Base-by-base conservation (phyloP, 2,113 vertebrate genomes). In the Embiotoca jacksoni region DNA sequence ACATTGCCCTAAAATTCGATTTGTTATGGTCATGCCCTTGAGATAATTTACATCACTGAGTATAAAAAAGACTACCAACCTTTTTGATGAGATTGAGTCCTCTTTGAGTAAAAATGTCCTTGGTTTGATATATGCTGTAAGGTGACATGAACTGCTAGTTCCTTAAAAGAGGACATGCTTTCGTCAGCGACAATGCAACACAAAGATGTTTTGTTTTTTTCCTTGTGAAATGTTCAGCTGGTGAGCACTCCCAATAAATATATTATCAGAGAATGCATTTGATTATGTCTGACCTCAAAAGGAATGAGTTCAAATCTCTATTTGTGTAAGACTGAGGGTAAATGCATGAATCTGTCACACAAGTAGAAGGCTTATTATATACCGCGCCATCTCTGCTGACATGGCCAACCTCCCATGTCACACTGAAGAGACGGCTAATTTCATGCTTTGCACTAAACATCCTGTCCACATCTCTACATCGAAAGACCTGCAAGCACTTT, bases 401-500 rank as follows among this genome's bases (percentile, higher is more conserved):
- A 46, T 55, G 62, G 57, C 33, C 32, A 50, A 52, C 71, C 30
- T 62, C 32, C 30, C 35, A 11, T 63, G 41, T 72, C 58, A 47
- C 44, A 55, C 9, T 67, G 55, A 15, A 36, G 37, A 60, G 70
- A 53, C 36, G 37, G 68, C 35, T 71, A 31, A 91, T 87, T 80
- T 80, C 44, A 87, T 62, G 52, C 47, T 41, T 72, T 46, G 52
- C 23, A 36, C 15, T 3, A 5, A 65, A 70, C 78, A 30, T 54
- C 44, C 50, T 52, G 39, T 50, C 46, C 61, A 56, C 54, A 63
- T 80, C 14, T 31, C 11, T 37, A 32, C 52, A 67, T 63, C 44
- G 63, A 72, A 78, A 60, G 47, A 58, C 23, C 31, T 7, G 10
- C 64, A 6, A 61, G 49, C 39, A 54, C 23, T 53, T 47, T 10